Evolutionary conservation across 2,797 vertebrate genomes (phyloP).

Genomic region (Avahi laniger): DNA sequence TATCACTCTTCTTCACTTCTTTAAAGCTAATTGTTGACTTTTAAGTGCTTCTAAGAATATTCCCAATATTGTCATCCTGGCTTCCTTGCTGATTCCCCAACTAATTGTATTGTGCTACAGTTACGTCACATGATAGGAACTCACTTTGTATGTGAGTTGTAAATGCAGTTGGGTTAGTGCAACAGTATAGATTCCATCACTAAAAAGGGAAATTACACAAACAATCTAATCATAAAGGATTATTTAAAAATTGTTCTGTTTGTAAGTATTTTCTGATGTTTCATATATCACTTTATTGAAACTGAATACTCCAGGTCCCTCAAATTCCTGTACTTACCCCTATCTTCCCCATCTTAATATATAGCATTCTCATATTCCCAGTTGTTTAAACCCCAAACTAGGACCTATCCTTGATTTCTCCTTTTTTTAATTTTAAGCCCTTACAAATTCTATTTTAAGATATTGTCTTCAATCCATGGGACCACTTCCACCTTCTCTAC

Average conservation of each 20-base stretch:
- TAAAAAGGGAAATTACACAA: not conserved
- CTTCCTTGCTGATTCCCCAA: not conserved
- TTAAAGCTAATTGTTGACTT: not conserved
- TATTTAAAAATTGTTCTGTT: not conserved
- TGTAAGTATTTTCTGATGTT: not conserved
- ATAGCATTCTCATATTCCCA: not conserved
- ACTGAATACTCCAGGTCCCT: not conserved
- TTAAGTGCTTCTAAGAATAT: not conserved
- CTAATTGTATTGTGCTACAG: not conserved
- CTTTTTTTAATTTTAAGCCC: not conserved
- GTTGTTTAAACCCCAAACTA: not conserved
- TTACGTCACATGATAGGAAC: not conserved
- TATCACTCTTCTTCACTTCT: not conserved
- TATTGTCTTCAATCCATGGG: not conserved
- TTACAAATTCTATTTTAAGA: not conserved
- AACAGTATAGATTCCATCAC: not conserved
- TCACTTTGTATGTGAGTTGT: not conserved
- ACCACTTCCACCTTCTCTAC: not conserved
- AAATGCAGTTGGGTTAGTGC: not conserved
- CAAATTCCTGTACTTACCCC: not conserved
- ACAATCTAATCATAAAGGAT: not conserved
- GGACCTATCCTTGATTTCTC: not conserved
- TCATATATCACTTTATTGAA: not conserved
- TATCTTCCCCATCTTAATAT: not conserved
- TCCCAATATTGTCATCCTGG: not conserved